Evolutionary conservation across 2,888 invertebrate species (phyloP).

Genomic region (Venustoraphidia nigricollis): DNA sequence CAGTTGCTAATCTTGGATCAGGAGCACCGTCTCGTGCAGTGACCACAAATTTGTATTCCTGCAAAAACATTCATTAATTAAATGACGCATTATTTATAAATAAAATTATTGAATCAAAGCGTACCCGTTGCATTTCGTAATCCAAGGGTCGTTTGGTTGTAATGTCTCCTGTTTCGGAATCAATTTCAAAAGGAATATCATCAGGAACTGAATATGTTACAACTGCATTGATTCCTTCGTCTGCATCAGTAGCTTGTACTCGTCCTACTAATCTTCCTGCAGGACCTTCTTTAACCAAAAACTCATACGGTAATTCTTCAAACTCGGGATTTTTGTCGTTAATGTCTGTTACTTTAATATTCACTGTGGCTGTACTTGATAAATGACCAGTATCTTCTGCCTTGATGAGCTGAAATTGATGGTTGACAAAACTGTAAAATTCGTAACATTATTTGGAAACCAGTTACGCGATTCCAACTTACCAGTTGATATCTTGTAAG

Average conservation of each 20-base stretch:
- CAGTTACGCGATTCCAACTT: constrained; percentile 17
- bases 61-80: constrained; percentile 11
- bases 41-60: constrained; percentile 70
- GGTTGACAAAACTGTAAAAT: neutral
- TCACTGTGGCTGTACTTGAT: constrained; percentile 68
- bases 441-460: neutral
- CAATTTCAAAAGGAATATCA: constrained; percentile 64
- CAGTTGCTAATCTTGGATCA: constrained; percentile 72
- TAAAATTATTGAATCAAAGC: constrained; percentile 14
- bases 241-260: constrained; percentile 72
- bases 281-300: constrained; percentile 64
- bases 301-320: constrained; percentile 62
- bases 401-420: constrained; percentile 46
- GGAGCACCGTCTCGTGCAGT: constrained; percentile 80
- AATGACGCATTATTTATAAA: neutral
- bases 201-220: constrained; percentile 66
- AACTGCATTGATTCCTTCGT: constrained; percentile 71
- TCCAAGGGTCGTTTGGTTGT: constrained; percentile 59
- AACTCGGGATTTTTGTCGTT: constrained; percentile 88
- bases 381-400: constrained; percentile 77
- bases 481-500: constrained; percentile 78
- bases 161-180: constrained; percentile 65
- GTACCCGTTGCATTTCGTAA: constrained; percentile 65
- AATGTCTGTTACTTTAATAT: constrained; percentile 79
- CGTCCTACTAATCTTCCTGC: constrained; percentile 50